Conservation (phyloP, 2,113 vertebrate genomes). For the Macheiramphus alcinus region DNA sequence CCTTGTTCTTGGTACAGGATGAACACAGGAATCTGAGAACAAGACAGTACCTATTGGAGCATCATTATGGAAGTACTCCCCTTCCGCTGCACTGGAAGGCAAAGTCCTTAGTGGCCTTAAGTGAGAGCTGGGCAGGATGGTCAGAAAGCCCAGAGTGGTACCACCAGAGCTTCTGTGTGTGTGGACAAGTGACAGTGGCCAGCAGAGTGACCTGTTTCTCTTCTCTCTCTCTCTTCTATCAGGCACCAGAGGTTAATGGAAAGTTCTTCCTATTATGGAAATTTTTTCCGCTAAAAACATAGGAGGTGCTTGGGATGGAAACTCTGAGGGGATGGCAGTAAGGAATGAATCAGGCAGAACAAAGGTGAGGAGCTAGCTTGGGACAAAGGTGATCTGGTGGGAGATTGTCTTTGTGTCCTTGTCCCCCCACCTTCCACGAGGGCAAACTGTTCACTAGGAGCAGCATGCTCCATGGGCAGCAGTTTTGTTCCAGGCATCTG, state of each 20-base stretch:
- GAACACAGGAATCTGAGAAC: neutral
- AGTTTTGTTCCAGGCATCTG: neutral
- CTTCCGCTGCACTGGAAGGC: neutral
- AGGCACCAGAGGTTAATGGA: rapidly evolving
- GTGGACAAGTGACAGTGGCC: neutral
- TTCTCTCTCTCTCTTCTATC: neutral
- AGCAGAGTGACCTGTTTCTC: neutral
- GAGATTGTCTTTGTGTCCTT: neutral
- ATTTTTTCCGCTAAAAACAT: neutral
- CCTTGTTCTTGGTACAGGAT: neutral
- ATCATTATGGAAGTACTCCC: neutral
- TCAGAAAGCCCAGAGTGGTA: neutral
- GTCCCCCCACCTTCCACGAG: rapidly evolving
- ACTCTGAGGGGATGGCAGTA: neutral
- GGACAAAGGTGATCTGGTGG: neutral
- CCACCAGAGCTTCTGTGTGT: neutral
- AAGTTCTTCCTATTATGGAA: neutral
- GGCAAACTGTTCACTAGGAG: neutral
- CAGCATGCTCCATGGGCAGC: rapidly evolving
- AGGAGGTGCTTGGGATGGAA: neutral
- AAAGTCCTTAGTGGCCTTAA: neutral
- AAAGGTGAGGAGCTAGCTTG: neutral
- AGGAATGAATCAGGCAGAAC: neutral
- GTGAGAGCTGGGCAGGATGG: neutral
- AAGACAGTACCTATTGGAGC: neutral